phyloP scores from a whole-genome alignment of 2,113 vertebrate species.

The Mus musculus region GRCm39 chr6:22958001-22958500 shows the following conservation, averaged over 20 bases:
- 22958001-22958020: background rate
- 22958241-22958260: constrained; percentile 35
- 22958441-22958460: constrained; percentile 28
- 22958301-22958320: background rate
- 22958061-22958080: background rate
- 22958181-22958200: constrained; percentile 30
- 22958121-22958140: background rate
- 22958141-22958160: background rate
- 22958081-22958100: constrained; percentile 17
- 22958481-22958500: background rate
- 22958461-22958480: background rate
- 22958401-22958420: constrained; percentile 35
- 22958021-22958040: background rate
- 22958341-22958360: constrained; percentile 38
- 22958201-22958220: constrained; percentile 33
- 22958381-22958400: background rate
- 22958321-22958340: constrained; percentile 35
- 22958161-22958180: constrained; percentile 33
- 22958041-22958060: background rate
- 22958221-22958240: background rate
- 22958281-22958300: constrained; percentile 6
- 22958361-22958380: constrained; percentile 4
- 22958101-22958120: background rate
- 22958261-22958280: constrained; percentile 22
- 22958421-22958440: background rate